Conservation (phyloP, 1,140 invertebrate genomes). For the Drosophila malerkotliana region DNA sequence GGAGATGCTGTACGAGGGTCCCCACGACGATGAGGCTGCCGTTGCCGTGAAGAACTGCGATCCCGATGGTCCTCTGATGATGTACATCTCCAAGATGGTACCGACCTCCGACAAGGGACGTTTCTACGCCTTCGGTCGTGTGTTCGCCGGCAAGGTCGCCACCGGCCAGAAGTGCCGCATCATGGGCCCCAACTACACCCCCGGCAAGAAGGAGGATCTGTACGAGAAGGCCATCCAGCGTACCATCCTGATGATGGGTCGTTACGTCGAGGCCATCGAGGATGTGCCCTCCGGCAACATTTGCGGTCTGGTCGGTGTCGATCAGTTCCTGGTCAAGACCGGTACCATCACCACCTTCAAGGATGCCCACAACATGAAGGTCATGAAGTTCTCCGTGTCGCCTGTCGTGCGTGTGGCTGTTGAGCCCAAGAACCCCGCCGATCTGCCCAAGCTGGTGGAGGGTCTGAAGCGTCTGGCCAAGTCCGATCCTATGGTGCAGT, state of each 20-base stretch:
- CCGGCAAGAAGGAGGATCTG: constrained; percentile 99
- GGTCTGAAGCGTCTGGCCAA: constrained; percentile 99
- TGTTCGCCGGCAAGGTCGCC: constrained; percentile 97
- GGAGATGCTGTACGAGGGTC: constrained; percentile 99
- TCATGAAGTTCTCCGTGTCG: constrained; percentile 99
- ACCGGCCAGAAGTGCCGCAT: constrained; percentile 98
- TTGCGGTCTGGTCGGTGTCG: constrained; percentile 99
- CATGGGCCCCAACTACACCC: constrained; percentile 99
- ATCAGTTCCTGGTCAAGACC: constrained; percentile 99
- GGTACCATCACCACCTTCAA: constrained; percentile 99
- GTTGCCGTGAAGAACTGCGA: constrained; percentile 96
- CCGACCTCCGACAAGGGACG: constrained; percentile 99
- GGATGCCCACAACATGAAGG: constrained; percentile 99
- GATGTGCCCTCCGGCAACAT: constrained; percentile 99
- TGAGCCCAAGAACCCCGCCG: constrained; percentile 99
- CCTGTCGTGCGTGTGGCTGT: constrained; percentile 99
- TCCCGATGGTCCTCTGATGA: constrained; percentile 98
- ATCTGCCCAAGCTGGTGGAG: constrained; percentile 99
- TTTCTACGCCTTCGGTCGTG: constrained; percentile 99
- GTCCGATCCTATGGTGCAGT: constrained; percentile 99
- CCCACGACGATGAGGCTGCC: constrained; percentile 98
- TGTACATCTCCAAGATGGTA: constrained; percentile 99
- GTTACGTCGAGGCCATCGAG: constrained; percentile 99
- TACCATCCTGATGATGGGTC: constrained; percentile 99
- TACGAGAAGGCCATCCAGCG: constrained; percentile 99